phyloP scores from a whole-genome alignment of 2,888 invertebrate genomes.

The Cerceris ruficornis region DNA sequence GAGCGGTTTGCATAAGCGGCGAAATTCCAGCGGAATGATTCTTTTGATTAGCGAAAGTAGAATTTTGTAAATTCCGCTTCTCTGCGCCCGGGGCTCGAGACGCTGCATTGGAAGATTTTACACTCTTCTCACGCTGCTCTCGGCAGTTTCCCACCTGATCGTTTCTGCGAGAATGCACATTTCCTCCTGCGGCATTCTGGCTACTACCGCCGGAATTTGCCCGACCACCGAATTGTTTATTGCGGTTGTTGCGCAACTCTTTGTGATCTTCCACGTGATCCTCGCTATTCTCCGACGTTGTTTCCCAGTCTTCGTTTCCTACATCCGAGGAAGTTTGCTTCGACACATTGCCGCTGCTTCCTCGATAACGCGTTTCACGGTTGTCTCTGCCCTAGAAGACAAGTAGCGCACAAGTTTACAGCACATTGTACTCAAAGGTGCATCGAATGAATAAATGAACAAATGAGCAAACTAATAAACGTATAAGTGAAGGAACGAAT shows the following conservation, averaged over 20 bases:
- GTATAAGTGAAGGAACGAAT: too few relatives aligned
- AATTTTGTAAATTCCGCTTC: conserved; percentile 74
- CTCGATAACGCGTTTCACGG: conserved; percentile 73
- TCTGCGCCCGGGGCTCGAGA: conserved; percentile 77
- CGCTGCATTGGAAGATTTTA: conserved; percentile 69
- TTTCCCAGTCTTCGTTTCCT: conserved; percentile 89
- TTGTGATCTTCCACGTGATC: conserved; percentile 80
- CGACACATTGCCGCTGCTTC: conserved; percentile 65
- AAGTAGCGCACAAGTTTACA: conserved; percentile 5
- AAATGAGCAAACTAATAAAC: too few relatives aligned
- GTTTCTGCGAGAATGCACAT: conserved; percentile 67
- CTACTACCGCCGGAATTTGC: conserved; percentile 44
- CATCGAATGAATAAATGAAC: not conserved
- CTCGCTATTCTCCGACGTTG: conserved; percentile 92
- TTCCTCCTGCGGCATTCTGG: conserved; percentile 56
- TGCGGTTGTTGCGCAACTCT: conserved; percentile 73
- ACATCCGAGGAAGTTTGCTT: conserved; percentile 80
- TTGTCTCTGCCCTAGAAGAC: conserved; percentile 76
- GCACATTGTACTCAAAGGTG: too few relatives aligned
- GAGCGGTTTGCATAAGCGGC: conserved; percentile 73
- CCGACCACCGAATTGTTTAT: conserved; percentile 72
- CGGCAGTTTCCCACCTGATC: conserved; percentile 68
- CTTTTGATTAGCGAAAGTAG: conserved; percentile 70
- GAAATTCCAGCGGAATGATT: conserved; percentile 79
- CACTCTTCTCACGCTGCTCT: conserved; percentile 73